Base-by-base conservation (phyloP, 2,888 invertebrate species). In the Miltochrista miniata region DNA sequence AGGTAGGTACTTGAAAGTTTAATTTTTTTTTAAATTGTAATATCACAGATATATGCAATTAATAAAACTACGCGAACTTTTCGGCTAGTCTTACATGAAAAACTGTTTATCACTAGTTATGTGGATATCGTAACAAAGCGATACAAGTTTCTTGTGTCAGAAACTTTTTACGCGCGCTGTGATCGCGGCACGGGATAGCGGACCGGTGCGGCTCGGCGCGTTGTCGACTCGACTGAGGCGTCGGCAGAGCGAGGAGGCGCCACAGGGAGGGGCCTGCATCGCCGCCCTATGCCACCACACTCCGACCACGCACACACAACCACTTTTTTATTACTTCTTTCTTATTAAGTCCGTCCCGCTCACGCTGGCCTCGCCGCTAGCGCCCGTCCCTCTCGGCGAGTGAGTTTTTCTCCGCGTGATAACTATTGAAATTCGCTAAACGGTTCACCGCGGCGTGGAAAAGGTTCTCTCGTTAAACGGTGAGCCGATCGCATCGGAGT, bases 371-470 rank as follows among this genome's bases (percentile, higher is more conserved):
- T 68, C 72, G 60, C 65, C 59, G 58, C 68, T 70, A 74, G 74
- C 74, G 68, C 60, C 76, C 76, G 75, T 89, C 89, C 75, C 83
- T 74, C 75, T 88, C 87, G 67, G 42, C 70, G 65, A 77, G 74
- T 73, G 85, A 87, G 90, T 90, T 90, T 90, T 90, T 91, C 90
- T 90, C 87, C 80, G 75, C 80, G 88, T 83, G 90, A 88, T 91
- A 90, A 90, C 90, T 91, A 90, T 91, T 90, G 90, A 91, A 90
- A 90, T 90, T 90, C 88, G 90, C 90, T 90, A 90, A 91, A 91
- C 84, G 87, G 87, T 84, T 90, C 87, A 83, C 88, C 86, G 86
- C 88, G 85, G 85, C 83, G 87, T 83, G 89, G 90, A 89, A 91
- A 90, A 89, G 90, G 86, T 85, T 81, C 85, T 87, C 87, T 88